Percentiles rank a stretch among this genome's conserved stretches.
These are phyloP conservation scores for Tragelaphus scriptus DNA, from an alignment of 2,113 vertebrate species.

Conservation along the genomic window DNA sequence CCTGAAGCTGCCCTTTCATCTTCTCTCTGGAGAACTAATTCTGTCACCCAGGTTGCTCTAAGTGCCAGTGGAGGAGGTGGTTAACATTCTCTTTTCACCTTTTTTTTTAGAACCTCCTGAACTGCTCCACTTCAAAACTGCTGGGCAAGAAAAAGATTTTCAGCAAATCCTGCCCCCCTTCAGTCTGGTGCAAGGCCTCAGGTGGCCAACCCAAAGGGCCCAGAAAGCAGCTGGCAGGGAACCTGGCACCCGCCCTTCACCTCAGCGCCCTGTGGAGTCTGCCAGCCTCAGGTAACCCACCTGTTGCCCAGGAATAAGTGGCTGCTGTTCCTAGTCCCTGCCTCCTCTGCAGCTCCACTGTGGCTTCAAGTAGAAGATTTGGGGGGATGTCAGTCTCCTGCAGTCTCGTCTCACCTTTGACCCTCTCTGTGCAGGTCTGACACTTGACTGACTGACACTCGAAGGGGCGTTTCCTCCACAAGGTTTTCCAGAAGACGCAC, in stretches of 20 bases:
- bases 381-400: neutral
- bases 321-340: neutral
- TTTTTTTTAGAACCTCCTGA: conserved; percentile 89
- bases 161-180: conserved; percentile 80
- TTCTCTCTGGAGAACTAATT: neutral
- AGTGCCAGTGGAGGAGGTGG: neutral
- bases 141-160: conserved; percentile 82
- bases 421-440: neutral
- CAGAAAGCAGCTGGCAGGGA: conserved; percentile 64
- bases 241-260: conserved; percentile 72
- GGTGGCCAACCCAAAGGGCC: conserved; percentile 79
- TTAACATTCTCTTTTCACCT: neutral
- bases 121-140: conserved; percentile 83
- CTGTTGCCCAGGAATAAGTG: neutral
- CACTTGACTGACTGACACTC: neutral
- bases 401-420: neutral
- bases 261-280: conserved; percentile 84
- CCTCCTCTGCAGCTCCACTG: too few species aligned
- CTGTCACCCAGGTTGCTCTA: neutral
- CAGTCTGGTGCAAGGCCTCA: conserved; percentile 82
- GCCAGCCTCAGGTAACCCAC: conserved; percentile 84
- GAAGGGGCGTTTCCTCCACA: neutral
- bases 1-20: accelerated
- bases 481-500: neutral
- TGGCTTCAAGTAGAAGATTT: neutral